phyloP scores from a whole-genome alignment of 2,888 invertebrate genomes.

The Ophioninae sp. region DNA sequence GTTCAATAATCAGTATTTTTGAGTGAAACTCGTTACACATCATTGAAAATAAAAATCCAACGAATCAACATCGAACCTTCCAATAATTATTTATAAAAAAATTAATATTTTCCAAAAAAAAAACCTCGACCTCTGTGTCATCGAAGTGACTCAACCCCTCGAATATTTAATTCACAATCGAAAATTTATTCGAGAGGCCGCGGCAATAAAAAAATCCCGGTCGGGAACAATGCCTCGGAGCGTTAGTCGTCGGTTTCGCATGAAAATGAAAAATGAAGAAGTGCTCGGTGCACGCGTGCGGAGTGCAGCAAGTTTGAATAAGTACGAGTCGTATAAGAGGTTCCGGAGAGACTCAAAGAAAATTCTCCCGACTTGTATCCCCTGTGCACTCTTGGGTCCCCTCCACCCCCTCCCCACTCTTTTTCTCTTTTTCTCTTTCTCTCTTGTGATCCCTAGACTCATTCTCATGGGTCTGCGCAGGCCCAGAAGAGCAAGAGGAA shows the following conservation, averaged over 20 bases:
- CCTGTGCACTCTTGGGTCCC: constrained; percentile 32
- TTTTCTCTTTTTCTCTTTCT: constrained; percentile 56
- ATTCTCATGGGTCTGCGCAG: constrained; percentile 61
- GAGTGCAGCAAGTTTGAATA: constrained; percentile 9
- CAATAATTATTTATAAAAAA: too few species aligned
- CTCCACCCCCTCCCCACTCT: constrained; percentile 53
- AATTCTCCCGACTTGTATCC: constrained; percentile 54
- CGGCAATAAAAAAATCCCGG: too few species aligned
- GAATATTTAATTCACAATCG: too few species aligned
- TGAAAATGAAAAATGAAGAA: constrained; percentile 5
- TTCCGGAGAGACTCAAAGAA: constrained; percentile 50
- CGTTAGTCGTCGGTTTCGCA: not conserved
- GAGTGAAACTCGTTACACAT: too few species aligned
- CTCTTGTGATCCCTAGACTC: constrained; percentile 49
- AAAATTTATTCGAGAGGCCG: too few species aligned
- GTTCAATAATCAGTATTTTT: too few species aligned
- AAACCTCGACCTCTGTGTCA: too few species aligned
- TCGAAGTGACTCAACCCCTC: too few species aligned
- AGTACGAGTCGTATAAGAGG: constrained; percentile 35
- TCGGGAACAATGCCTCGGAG: too few species aligned
- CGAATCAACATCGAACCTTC: too few species aligned
- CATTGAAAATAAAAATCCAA: too few species aligned
- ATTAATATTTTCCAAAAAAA: too few species aligned
- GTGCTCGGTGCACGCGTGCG: not conserved
- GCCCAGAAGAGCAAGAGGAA: constrained; percentile 53